A percentile compares a stretch with the other conserved stretches of the same genome.
These are phyloP conservation scores for Euzophera pinguis DNA, from an alignment of 2,888 invertebrate genomes.

Conservation along the genomic window DNA sequence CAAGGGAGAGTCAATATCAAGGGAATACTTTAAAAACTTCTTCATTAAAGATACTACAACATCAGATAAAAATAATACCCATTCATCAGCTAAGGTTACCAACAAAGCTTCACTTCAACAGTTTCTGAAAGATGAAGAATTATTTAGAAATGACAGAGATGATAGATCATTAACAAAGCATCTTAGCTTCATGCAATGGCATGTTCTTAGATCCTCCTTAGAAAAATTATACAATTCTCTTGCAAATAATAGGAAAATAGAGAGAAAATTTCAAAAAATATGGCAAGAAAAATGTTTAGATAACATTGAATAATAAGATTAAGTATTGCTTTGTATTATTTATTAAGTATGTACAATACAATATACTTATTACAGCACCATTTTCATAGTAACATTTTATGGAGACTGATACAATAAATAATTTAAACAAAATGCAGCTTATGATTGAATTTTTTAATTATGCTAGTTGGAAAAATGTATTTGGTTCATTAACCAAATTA, in stretches of 20 bases:
- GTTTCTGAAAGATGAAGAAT: constrained; percentile 59
- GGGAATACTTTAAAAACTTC: constrained; percentile 38
- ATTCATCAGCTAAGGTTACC: constrained; percentile 45
- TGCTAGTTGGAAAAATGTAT: no score
- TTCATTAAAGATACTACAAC: constrained; percentile 18
- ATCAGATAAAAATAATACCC: constrained; percentile 24
- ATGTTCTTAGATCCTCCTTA: constrained; percentile 61
- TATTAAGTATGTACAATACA: constrained; percentile 37
- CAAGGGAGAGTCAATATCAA: constrained; percentile 42
- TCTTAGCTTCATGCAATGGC: constrained; percentile 79
- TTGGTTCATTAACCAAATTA: no score
- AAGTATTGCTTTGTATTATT: constrained; percentile 33
- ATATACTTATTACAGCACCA: constrained; percentile 31
- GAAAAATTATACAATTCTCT: constrained; percentile 42
- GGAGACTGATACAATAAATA: constrained; percentile 13
- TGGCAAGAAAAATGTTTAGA: constrained; percentile 70
- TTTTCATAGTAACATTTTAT: constrained; percentile 12
- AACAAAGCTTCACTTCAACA: constrained; percentile 40
- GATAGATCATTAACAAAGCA: constrained; percentile 52
- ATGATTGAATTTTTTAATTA: no score
- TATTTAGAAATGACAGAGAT: constrained; percentile 47
- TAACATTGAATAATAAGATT: constrained; percentile 53
- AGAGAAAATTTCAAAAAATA: constrained; percentile 56
- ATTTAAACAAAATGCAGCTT: not conserved
- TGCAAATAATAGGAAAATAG: constrained; percentile 51